These are phyloP conservation scores for Cinclus cinclus DNA, from an alignment of 2,113 vertebrate genomes.

Conservation along the genomic window DNA sequence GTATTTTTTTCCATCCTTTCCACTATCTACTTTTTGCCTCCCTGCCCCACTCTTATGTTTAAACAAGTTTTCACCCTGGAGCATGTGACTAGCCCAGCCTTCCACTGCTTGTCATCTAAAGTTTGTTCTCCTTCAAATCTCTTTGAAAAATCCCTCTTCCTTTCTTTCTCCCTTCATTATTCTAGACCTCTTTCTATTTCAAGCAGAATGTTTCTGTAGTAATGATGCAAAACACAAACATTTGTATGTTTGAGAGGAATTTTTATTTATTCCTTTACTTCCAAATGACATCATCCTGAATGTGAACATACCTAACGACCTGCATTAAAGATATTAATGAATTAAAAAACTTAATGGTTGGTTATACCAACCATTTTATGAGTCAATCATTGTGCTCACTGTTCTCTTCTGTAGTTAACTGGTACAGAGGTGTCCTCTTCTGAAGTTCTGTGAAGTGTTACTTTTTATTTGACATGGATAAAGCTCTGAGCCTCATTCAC, in stretches of 20 bases:
- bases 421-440: neutral
- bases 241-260: neutral
- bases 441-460: neutral
- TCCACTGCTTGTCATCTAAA: neutral
- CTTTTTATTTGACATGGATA: neutral
- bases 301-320: neutral
- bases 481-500: neutral
- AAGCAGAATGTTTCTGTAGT: neutral
- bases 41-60: neutral
- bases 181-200: neutral
- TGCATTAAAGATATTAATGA: rapidly evolving
- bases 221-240: neutral
- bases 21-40: neutral
- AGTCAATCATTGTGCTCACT: neutral
- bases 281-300: neutral
- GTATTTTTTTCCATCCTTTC: neutral
- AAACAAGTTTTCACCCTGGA: neutral
- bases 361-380: neutral
- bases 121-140: constrained; percentile 34
- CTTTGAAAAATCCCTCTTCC: neutral
- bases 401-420: neutral
- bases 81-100: neutral
- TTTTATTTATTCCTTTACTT: neutral
- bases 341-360: neutral
- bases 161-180: neutral